Percentiles rank a stretch among this genome's conserved stretches.
Conservation (phyloP, 2,113 vertebrate species). For the Solea senegalensis region DNA sequence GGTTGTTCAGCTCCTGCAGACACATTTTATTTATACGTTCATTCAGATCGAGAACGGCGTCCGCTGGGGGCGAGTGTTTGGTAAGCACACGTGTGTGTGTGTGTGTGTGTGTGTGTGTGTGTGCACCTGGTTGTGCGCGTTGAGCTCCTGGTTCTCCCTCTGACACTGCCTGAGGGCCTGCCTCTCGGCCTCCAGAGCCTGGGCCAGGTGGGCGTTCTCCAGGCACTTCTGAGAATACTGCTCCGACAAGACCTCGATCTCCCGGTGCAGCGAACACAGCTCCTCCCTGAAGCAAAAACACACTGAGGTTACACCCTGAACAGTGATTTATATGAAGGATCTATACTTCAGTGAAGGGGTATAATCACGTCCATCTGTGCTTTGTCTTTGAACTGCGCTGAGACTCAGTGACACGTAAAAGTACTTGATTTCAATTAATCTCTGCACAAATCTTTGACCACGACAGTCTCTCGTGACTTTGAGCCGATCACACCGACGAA, state of each 20-base stretch:
- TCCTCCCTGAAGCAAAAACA: constrained; percentile 80
- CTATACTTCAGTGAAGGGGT: too few species aligned
- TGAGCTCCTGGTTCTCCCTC: constrained; percentile 87
- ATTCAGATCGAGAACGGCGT: too few species aligned
- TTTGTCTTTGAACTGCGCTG: too few species aligned
- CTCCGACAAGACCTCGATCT: constrained; percentile 86
- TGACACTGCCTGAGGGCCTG: constrained; percentile 86
- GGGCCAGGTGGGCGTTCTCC: constrained; percentile 85
- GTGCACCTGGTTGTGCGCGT: constrained; percentile 85
- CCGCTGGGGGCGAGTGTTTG: too few species aligned
- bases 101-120: constrained; percentile 3
- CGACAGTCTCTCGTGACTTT: too few species aligned
- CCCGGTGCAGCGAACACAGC: constrained; percentile 83
- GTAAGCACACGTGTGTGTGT: background rate
- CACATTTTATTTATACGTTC: too few species aligned
- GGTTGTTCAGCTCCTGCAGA: constrained; percentile 84
- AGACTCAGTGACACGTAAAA: too few species aligned
- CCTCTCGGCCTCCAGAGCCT: constrained; percentile 85
- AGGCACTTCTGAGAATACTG: constrained; percentile 88
- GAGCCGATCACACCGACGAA: too few species aligned
- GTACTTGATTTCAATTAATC: too few species aligned
- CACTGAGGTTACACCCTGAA: background rate
- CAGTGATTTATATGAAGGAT: too few species aligned
- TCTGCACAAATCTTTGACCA: too few species aligned
- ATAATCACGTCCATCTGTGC: too few species aligned